phyloP scores from a whole-genome alignment of 1,140 invertebrate species.

The Gonioctena quinquepunctata region DNA sequence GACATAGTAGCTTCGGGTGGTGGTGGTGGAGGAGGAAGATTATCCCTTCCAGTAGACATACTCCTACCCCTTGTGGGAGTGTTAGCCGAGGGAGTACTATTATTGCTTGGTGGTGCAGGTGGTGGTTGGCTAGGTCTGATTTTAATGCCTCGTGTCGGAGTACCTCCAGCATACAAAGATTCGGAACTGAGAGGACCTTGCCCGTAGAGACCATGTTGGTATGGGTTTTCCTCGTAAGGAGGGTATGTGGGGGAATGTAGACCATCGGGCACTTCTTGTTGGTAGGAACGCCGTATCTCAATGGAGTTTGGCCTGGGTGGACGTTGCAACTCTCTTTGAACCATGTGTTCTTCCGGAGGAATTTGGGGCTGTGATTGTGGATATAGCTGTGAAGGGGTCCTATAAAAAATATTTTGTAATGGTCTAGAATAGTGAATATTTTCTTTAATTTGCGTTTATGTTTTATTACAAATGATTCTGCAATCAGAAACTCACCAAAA shows the following conservation, averaged over 20 bases:
- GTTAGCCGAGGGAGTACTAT: constrained; percentile 71
- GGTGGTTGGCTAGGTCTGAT: constrained; percentile 82
- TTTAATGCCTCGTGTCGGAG: constrained; percentile 62
- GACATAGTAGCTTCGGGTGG: constrained; percentile 68
- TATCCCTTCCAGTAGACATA: constrained; percentile 70
- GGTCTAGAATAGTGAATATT: too few species aligned
- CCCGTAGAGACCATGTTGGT: constrained; percentile 51
- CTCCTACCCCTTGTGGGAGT: constrained; percentile 71
- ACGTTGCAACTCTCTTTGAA: constrained; percentile 46
- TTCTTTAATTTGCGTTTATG: too few species aligned
- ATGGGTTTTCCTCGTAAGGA: constrained; percentile 53
- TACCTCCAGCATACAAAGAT: constrained; percentile 56
- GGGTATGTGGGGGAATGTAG: constrained; percentile 52
- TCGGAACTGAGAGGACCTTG: constrained; percentile 52
- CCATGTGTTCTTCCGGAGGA: constrained; percentile 12
- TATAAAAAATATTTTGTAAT: constrained; percentile 15
- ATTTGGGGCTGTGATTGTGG: constrained; percentile 23
- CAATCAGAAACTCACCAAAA: too few species aligned
- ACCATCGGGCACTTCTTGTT: constrained; percentile 63
- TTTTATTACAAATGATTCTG: too few species aligned
- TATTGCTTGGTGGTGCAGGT: constrained; percentile 79
- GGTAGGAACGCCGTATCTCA: constrained; percentile 71
- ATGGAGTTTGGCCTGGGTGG: constrained; percentile 77
- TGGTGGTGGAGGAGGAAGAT: constrained; percentile 82
- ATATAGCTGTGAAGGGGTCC: constrained; percentile 50